A percentile compares a stretch with the other conserved stretches of the same genome.
Conservation (phyloP, 2,888 invertebrate genomes). For the Thera britannica region DNA sequence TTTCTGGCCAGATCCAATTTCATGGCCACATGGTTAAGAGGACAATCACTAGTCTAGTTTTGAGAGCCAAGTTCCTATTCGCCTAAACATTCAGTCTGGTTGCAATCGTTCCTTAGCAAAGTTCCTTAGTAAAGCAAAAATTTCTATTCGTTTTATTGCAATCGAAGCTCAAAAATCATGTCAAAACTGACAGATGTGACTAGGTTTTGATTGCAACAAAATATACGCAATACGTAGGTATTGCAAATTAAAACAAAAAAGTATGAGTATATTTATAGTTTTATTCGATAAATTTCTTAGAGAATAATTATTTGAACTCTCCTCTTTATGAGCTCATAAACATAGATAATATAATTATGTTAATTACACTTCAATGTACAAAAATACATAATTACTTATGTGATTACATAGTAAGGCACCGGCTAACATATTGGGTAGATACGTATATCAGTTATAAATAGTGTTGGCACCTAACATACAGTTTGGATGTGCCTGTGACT, state of each 20-base stretch:
- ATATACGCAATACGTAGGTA: too few relatives aligned
- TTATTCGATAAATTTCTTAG: constrained; percentile 69
- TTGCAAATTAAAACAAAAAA: neutral
- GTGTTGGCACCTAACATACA: constrained; percentile 36
- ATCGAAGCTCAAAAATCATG: too few relatives aligned
- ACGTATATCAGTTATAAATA: constrained; percentile 22
- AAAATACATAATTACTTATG: constrained; percentile 51
- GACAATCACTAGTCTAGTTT: too few relatives aligned
- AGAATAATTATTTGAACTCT: constrained; percentile 66
- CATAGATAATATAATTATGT: constrained; percentile 51
- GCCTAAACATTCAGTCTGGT: too few relatives aligned
- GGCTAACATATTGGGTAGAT: constrained; percentile 53
- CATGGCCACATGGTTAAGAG: too few relatives aligned
- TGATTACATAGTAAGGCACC: constrained; percentile 76
- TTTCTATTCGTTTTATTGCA: too few relatives aligned
- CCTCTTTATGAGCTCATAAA: constrained; percentile 49
- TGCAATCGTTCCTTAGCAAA: too few relatives aligned
- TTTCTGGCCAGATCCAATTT: too few relatives aligned
- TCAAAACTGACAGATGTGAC: too few relatives aligned
- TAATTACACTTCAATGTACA: constrained; percentile 70
- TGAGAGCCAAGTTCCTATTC: too few relatives aligned
- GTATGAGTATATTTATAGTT: constrained; percentile 41
- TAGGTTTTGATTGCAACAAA: too few relatives aligned
- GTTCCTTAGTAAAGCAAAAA: too few relatives aligned
- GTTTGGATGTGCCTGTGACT: neutral